Base-by-base conservation (phyloP, 2,888 invertebrate genomes). In the Thera britannica region DNA sequence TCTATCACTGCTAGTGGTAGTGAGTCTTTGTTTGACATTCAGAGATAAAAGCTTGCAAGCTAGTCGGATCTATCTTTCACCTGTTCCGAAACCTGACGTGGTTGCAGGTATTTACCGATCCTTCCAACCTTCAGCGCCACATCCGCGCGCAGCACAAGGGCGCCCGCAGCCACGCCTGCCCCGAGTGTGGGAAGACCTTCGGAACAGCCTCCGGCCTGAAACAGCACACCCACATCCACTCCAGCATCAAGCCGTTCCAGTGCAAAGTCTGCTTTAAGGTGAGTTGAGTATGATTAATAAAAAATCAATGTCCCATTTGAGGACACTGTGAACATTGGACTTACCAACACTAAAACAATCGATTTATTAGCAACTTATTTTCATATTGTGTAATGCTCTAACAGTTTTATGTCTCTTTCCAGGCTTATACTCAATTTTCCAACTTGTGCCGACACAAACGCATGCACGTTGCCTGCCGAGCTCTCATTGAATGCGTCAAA, bases 361-460 rank as follows among this genome's bases (percentile, higher is more conserved):
- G 6, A 41, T 41, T 4, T 41, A 41, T 1, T 3, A 41, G 5
- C 2, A 41, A 23, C 6, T 51, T 23, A 35, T 54, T 9, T 52
- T 23, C 9, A 35, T 54, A 35, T 35, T 54, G 7, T 6, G n/a
- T 55, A n/a, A 41, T 59, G 8, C 49, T 35, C 34, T 69, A 64
- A 54, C 41, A n/a, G 34, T 7, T 23, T 64, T 66, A 59, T 59
- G 68, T 75, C 72, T 75, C 69, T 78, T 79, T 95, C 36, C 94
- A 96, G 96, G 97, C 98, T 8, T 99, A 99, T 94, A 99, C 99
- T 2, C 99, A 99, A 94, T 99, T 99, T 91, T 99, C 99, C 51
- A 99, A 99, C 90, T 95, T 99, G 83, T 99, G 99, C 87, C 97
- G 99, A n/a, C 99, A 99, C 94, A 99, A 98, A 86, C 98, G 99